A percentile compares a stretch with the other conserved stretches of the same genome.
These are phyloP conservation scores for Gallinago paraguaiae DNA, from an alignment of 2,113 vertebrate species.

Conservation along the genomic window DNA sequence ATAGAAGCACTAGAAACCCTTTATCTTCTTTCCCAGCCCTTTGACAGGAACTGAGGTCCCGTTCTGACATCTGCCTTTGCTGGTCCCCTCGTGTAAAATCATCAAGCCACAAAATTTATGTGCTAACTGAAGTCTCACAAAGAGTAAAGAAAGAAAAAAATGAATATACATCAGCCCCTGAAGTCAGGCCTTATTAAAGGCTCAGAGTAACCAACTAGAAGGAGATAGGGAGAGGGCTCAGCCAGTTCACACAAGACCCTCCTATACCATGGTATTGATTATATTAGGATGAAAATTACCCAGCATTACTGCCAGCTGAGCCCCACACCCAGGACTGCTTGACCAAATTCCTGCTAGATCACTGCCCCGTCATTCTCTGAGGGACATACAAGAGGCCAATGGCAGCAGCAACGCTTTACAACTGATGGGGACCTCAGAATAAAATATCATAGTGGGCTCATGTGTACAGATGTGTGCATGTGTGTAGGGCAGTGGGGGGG, in stretches of 20 bases:
- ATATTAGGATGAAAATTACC: neutral
- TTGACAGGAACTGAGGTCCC: neutral
- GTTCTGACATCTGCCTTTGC: neutral
- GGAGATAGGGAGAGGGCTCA: neutral
- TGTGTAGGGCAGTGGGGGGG: accelerated
- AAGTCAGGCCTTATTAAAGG: neutral
- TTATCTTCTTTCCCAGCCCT: neutral
- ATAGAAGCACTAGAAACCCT: neutral
- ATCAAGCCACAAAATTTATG: neutral
- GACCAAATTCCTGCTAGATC: neutral
- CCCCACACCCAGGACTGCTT: neutral
- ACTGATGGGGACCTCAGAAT: neutral
- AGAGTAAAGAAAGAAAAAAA: neutral
- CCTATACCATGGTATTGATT: neutral
- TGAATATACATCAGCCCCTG: neutral
- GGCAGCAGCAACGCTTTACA: neutral
- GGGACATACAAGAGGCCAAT: neutral
- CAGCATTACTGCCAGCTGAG: neutral
- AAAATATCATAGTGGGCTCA: neutral
- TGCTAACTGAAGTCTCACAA: neutral
- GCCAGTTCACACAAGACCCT: neutral
- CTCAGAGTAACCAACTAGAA: neutral
- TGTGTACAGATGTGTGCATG: accelerated
- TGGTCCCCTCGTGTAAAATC: neutral
- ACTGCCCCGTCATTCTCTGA: neutral